Percentiles rank a stretch among this genome's conserved stretches.
Conservation (phyloP, 2,113 vertebrate genomes). For the Ranitomeya imitator region DNA sequence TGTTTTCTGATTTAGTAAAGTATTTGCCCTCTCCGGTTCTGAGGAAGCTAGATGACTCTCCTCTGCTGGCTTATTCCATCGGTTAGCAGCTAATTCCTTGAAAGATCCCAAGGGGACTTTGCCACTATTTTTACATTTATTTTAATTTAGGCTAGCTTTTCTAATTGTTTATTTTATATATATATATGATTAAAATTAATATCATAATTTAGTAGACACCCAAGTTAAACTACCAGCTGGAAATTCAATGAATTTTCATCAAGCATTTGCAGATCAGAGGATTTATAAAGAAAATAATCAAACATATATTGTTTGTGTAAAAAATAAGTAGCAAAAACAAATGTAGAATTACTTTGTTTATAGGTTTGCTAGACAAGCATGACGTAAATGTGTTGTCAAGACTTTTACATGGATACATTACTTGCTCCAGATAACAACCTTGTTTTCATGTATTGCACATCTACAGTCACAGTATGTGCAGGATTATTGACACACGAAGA, state of each 20-base stretch:
- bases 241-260: not conserved
- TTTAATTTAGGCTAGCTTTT: too few species aligned
- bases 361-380: not conserved
- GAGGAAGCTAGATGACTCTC: too few species aligned
- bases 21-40: too few species aligned
- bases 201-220: too few species aligned
- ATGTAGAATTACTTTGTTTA: not conserved
- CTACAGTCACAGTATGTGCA: not conserved
- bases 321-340: not conserved
- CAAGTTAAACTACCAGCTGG: too few species aligned
- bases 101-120: too few species aligned
- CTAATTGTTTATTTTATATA: too few species aligned
- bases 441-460: not conserved
- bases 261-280: not conserved
- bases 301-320: not conserved
- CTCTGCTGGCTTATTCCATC: too few species aligned
- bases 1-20: too few species aligned
- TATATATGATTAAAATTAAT: too few species aligned
- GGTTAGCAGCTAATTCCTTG: too few species aligned
- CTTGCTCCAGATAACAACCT: not conserved
- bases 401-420: not conserved
- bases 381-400: slow-evolving; percentile 29
- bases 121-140: too few species aligned
- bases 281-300: not conserved
- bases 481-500: not conserved